Base-by-base conservation (phyloP, 2,888 invertebrate species). In the Leucophenga maculata region DNA sequence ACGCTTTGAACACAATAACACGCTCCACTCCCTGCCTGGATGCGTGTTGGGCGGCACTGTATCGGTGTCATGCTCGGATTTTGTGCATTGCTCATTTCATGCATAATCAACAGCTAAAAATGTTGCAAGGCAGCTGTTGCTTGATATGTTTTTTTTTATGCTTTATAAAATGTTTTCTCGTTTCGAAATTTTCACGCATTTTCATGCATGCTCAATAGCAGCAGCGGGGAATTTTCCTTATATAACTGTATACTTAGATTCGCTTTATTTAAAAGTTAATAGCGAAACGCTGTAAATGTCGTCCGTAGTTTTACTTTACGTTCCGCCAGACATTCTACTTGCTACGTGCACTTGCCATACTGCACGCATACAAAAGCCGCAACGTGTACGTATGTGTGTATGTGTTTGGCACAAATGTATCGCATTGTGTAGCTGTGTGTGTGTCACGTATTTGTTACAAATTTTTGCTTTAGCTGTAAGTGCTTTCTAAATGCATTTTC, bases 211-310 rank as follows among this genome's bases (percentile, higher is more conserved):
- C 39, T 9, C 11, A 11, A 14, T 50, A 46, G 6, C 16, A 50
- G 39, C 8, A 39, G 39, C 8, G 8, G 39, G 9, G 2, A 8
- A 59, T 59, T 59, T 59, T 32, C 32, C 8, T 32, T 32, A 32
- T 32, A 32, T 32, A 59, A 32, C 13, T 55, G 26, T 55, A 22
- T 55, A 55, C 26, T 20, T 55, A 26, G 18, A 26, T 55, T 13
- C 14, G 55, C 62, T 46, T 46, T 64, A 22, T 46, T 46, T 64
- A 39, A 46, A 64, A 64, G 48, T 64, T 64, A 64, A 64, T 64
- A 64, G 62, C 46, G 62, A 64, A 64, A 48, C 46, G 62, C 48
- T 64, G 62, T 64, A 46, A 64, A 64, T 64, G 62, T 48, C 48
- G n/a, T 16, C 16, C 16, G n/a, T n/a, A n/a, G n/a, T n/a, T n/a